A percentile compares a stretch with the other conserved stretches of the same genome.
Conservation (phyloP, 2,797 vertebrate genomes). For the Peromyscus eremicus region DNA sequence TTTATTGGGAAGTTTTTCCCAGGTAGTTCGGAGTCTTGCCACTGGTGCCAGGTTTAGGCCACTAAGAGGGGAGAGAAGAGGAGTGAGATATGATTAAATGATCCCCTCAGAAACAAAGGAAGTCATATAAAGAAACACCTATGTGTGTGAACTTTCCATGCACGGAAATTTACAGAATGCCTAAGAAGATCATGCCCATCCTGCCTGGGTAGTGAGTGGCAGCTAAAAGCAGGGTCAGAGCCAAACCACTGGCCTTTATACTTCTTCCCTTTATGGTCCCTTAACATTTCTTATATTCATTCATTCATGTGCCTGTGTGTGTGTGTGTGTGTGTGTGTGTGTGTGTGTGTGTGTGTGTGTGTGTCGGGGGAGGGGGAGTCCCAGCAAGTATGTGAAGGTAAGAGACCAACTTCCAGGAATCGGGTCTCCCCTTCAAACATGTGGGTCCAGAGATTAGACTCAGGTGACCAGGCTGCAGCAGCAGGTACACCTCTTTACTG, state of each 20-base stretch:
- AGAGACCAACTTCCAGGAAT: background rate
- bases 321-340: no score
- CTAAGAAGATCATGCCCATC: background rate
- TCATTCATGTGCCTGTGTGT: background rate
- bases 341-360: no score
- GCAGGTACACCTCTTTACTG: background rate
- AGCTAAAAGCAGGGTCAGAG: background rate
- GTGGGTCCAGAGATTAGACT: background rate
- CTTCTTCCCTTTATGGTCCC: background rate
- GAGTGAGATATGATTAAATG: background rate
- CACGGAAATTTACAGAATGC: background rate
- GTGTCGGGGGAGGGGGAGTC: background rate
- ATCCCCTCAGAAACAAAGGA: background rate
- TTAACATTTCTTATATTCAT: background rate
- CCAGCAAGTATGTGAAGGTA: background rate
- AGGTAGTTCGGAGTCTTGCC: slow-evolving; percentile 96
- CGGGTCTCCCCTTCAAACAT: background rate
- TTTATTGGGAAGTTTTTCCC: slow-evolving; percentile 99
- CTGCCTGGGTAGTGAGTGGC: background rate
- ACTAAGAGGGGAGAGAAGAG: slow-evolving; percentile 84
- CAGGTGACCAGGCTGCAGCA: background rate
- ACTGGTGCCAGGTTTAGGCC: slow-evolving; percentile 98
- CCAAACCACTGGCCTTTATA: background rate
- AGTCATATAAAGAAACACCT: background rate
- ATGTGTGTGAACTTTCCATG: background rate